Percentiles rank a stretch among this genome's conserved stretches.
phyloP scores from a whole-genome alignment of 2,113 vertebrate species.

The Heterotilapia buettikoferi region DNA sequence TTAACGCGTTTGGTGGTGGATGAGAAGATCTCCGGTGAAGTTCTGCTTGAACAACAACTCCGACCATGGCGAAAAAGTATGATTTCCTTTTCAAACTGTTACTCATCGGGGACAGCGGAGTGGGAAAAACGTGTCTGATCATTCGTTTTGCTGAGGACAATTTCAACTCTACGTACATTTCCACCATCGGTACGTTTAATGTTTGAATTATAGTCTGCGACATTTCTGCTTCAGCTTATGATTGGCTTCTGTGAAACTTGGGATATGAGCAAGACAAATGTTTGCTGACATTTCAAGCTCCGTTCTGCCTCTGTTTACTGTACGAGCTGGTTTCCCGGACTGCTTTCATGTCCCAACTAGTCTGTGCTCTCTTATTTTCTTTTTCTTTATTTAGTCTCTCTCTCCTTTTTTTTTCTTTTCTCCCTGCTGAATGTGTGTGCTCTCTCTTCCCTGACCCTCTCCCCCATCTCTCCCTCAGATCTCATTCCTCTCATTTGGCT shows the following conservation, averaged over 20 bases:
- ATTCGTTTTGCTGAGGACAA: conserved; percentile 92
- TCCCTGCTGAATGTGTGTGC: not conserved
- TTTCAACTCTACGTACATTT: conserved; percentile 93
- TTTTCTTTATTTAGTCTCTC: not conserved
- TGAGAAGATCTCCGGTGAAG: not conserved
- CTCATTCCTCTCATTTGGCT: conserved; percentile 52
- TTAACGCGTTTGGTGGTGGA: not conserved
- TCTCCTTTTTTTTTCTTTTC: not conserved
- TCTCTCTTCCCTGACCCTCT: not conserved
- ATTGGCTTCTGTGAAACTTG: not conserved
- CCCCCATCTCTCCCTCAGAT: conserved; percentile 25
- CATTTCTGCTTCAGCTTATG: not conserved
- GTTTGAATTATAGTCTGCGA: not conserved
- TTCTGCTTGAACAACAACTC: not conserved
- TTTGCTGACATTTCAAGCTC: not conserved
- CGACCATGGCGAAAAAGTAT: conserved; percentile 86
- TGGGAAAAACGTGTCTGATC: conserved; percentile 93
- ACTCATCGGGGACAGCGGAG: conserved; percentile 92
- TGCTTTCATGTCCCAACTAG: conserved; percentile 64
- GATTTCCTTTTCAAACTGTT: conserved; percentile 89
- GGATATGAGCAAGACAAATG: not conserved
- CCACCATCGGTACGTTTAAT: conserved; percentile 84
- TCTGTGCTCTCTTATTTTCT: not conserved
- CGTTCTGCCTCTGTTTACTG: not conserved
- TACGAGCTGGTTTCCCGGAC: conserved; percentile 32